Base-by-base conservation (phyloP, 2,113 vertebrate species). In the Plectropomus leopardus region DNA sequence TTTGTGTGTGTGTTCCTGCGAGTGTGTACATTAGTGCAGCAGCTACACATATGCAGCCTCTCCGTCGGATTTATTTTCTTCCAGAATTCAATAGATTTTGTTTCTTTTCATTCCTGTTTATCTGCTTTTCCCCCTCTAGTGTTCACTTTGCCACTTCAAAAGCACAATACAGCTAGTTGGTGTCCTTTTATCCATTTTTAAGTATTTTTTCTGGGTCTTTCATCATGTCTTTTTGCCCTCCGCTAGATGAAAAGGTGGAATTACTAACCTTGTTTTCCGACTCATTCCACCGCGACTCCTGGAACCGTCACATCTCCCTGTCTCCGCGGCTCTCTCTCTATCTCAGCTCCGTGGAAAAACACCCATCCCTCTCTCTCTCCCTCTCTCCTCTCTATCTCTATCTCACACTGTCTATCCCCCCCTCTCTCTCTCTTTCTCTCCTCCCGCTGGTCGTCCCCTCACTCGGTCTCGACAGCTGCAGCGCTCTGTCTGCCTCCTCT, bases 391-490 rank as follows among this genome's bases (percentile, higher is more conserved):
- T 73, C 59, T 82, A 36, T 71, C 68, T 82, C 42, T 72, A 7
- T 74, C 76, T 57, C 71, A 75, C 77, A 50, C 65, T 57, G 30
- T 76, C 83, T 66, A 16, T 24, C 66, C 48, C 70, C 63, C 48
- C n/a, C 48, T 51, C 73, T 48, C 80, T 10, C 50, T 48, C 72
- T 45, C 90, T 72, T 76, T 59, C 77, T 77, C 89, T 72, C 77
- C 85, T 61, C 81, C 60, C 36, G 64, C 48, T 64, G 57, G 50
- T 76, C 48, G 76, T 85, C 85, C 86, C 76, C 75, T 87, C 68
- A 30, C 89, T 88, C 50, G 76, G 66, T 88, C 89, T 90, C 85
- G 80, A 91, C 91, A 94, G 91, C 92, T 93, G 93, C 90, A 90
- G 85, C 82, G 69, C 85, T 87, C 89, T 87, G 87, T 91, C 88